Percentiles rank a stretch among this genome's conserved stretches.
These are phyloP conservation scores for Apodemia mormo DNA, from an alignment of 2,888 invertebrate species.

Conservation along the genomic window DNA sequence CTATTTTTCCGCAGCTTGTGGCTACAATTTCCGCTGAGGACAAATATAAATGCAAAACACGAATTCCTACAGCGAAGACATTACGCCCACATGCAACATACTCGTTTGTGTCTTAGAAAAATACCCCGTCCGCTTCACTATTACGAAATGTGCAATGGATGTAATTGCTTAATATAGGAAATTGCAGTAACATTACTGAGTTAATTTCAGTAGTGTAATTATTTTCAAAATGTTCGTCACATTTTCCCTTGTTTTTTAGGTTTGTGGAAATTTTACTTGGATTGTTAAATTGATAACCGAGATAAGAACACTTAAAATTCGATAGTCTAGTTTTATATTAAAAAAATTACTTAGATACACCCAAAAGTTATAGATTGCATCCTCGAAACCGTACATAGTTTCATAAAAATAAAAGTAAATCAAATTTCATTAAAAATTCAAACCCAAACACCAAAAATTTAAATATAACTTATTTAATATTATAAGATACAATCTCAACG, in stretches of 20 bases:
- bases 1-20: slow-evolving; percentile 19
- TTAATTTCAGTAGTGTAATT: not conserved
- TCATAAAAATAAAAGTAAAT: not conserved
- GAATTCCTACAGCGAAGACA: slow-evolving; percentile 25
- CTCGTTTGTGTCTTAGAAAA: slow-evolving; percentile 24
- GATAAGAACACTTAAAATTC: too few relatives aligned
- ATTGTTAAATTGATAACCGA: too few relatives aligned
- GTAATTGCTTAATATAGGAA: slow-evolving; percentile 11
- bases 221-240: not conserved
- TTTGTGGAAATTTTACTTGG: too few relatives aligned
- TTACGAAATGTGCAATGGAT: slow-evolving; percentile 14
- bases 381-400: not conserved
- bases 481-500: not conserved
- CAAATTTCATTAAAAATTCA: not conserved
- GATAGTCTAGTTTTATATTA: too few relatives aligned
- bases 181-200: slow-evolving; percentile 8
- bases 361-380: too few relatives aligned
- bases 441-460: not conserved
- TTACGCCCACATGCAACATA: slow-evolving; percentile 26
- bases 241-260: too few relatives aligned
- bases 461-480: not conserved
- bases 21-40: slow-evolving; percentile 24
- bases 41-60: slow-evolving; percentile 28
- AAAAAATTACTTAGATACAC: too few relatives aligned
- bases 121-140: slow-evolving; percentile 22